Conservation (phyloP, 2,113 vertebrate genomes). For the Cygnus atratus region DNA sequence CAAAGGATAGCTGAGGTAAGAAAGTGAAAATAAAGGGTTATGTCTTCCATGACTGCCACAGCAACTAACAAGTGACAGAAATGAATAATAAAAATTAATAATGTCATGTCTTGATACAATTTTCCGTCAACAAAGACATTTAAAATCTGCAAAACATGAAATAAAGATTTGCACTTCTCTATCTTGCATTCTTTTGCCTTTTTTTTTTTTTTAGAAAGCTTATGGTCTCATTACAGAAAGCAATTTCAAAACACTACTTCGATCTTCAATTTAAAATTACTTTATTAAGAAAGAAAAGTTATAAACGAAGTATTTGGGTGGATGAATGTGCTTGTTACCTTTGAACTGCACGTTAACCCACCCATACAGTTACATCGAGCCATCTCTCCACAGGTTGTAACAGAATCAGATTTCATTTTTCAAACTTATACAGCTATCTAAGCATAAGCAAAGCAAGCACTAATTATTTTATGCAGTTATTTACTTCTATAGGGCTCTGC, state of each 20-base stretch:
- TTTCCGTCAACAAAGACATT: not conserved
- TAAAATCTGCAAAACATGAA: not conserved
- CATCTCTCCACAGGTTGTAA: not conserved
- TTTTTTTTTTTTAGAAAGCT: not conserved
- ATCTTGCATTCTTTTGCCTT: not conserved
- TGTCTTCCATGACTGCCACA: not conserved
- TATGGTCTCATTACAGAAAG: not conserved
- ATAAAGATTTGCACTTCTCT: not conserved
- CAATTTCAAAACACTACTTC: not conserved
- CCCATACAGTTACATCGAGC: not conserved
- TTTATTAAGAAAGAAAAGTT: not conserved
- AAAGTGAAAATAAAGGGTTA: not conserved
- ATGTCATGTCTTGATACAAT: not conserved
- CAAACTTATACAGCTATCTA: not conserved
- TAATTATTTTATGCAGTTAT: not conserved
- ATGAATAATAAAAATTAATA: not conserved
- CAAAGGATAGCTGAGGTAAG: not conserved
- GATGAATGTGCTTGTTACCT: not conserved
- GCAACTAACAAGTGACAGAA: not conserved
- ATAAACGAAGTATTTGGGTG: not conserved
- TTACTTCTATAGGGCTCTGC: not conserved
- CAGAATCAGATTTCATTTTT: not conserved
- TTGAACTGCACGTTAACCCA: not conserved
- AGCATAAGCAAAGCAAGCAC: not conserved
- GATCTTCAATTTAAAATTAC: not conserved